Base-by-base conservation (phyloP, 2,888 invertebrate genomes). In the Amiota minor region DNA sequence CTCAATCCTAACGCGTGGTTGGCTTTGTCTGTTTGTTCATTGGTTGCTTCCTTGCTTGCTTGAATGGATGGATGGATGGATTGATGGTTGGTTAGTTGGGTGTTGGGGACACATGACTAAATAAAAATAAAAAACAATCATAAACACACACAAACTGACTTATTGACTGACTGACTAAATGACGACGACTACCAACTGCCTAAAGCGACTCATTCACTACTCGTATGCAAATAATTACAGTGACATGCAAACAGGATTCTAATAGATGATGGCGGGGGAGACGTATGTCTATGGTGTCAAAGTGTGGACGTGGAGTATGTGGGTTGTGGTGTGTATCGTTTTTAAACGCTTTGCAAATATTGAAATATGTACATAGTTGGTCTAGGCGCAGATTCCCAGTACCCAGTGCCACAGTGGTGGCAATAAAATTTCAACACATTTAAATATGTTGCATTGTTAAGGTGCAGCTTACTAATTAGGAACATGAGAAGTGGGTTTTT, bases 261-360 rank as follows among this genome's bases (percentile, higher is more conserved):
- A 45, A 2, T 64, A 46, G 11, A 11, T 64, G 10, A 50, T 18
- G 50, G 67, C 35, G 9, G 14, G 9, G 23, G 49, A 59, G 67
- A 35, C 35, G 35, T 8, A 6, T 3, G 6, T 6, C 2, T 6
- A 35, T 50, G 9, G 35, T 35, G 35, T 9, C 8, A n/a, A n/a
- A n/a, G 23, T 59, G 53, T 59, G 59, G 59, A n/a, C 6, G 2
- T n/a, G 4, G 9, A n/a, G n/a, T 9, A 12, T 12, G 59, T 23
- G 23, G 59, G 20, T 59, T 16, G 20, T 20, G 12, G 16, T 23
- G 59, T 18, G 23, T 20, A 14, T 62, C 6, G 8, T 11, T 20
- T 75, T 79, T 74, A 85, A 81, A 80, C 75, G 71, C 55, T 80
- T 72, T 73, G 72, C 70, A 67, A 71, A 74, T 67, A 67, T 50